phyloP scores from a whole-genome alignment of 2,797 vertebrate species.

The Bryconaethiops microstoma region DNA sequence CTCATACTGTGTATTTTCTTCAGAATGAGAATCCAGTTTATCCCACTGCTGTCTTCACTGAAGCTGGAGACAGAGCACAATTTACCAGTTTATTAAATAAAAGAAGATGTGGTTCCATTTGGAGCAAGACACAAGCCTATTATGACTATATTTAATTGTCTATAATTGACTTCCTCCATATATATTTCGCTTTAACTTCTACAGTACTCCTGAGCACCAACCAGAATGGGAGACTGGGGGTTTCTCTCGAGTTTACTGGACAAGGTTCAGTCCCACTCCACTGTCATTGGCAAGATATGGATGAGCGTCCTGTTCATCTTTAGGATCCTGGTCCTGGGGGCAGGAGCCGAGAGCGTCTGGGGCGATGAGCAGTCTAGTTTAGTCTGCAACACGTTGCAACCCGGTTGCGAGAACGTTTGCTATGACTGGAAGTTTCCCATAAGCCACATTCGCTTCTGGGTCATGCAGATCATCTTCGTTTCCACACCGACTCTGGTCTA shows the following conservation, averaged over 20 bases:
- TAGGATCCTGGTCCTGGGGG: conserved; percentile 92
- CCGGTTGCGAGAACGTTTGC: conserved; percentile 95
- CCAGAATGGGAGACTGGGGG: conserved; percentile 92
- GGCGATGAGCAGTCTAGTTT: conserved; percentile 93
- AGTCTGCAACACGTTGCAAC: conserved; percentile 90
- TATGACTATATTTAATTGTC: background rate
- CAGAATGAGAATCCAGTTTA: too few species aligned
- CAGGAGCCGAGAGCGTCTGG: conserved; percentile 93
- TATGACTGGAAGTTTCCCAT: conserved; percentile 94
- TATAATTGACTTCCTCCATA: background rate
- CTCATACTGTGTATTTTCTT: too few species aligned
- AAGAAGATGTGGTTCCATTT: background rate
- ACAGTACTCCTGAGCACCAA: conserved; percentile 36
- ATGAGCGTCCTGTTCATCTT: conserved; percentile 96
- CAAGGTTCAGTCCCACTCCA: conserved; percentile 93
- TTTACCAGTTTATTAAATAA: background rate
- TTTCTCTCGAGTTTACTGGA: conserved; percentile 89
- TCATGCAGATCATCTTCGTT: conserved; percentile 93
- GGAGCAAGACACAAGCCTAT: background rate
- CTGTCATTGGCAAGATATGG: conserved; percentile 95
- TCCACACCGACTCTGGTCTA: conserved; percentile 80
- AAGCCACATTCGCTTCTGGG: conserved; percentile 97
- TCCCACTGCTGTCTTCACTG: too few species aligned
- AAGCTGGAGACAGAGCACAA: background rate
- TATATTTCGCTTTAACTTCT: background rate